A percentile compares a stretch with the other conserved stretches of the same genome.
phyloP scores from a whole-genome alignment of 2,113 vertebrate species.

The Paracanthobrama guichenoti region DNA sequence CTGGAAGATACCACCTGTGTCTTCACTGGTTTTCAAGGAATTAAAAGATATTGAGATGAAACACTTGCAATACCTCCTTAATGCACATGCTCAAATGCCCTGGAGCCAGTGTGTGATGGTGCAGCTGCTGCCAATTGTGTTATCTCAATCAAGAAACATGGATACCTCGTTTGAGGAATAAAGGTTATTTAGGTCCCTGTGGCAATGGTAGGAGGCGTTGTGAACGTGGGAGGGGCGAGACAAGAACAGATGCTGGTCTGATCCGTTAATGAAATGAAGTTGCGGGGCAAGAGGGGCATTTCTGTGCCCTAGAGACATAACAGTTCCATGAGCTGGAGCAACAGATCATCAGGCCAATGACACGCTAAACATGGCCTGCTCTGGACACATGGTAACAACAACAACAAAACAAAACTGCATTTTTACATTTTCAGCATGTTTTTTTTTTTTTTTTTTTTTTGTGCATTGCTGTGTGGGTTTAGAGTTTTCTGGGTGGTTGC shows the following conservation, averaged over 20 bases:
- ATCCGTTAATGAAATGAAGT: slow-evolving; percentile 51
- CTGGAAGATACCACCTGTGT: background rate
- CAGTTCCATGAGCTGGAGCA: background rate
- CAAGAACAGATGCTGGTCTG: slow-evolving; percentile 51
- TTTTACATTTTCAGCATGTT: background rate
- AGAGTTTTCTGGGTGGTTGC: background rate
- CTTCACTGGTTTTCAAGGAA: slow-evolving; percentile 14
- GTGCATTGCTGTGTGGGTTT: background rate
- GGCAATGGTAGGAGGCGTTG: slow-evolving; percentile 27
- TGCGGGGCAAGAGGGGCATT: background rate
- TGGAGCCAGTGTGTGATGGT: background rate
- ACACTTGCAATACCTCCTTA: slow-evolving; percentile 59
- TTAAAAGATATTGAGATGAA: slow-evolving; percentile 48
- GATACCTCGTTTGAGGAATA: slow-evolving; percentile 51
- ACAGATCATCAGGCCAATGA: slow-evolving; percentile 3
- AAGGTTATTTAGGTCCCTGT: slow-evolving; percentile 65
- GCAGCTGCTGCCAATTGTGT: slow-evolving; percentile 62
- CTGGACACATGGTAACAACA: background rate
- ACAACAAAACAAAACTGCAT: background rate
- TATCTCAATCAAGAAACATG: slow-evolving; percentile 59
- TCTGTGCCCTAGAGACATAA: background rate
- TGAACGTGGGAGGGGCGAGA: slow-evolving; percentile 10
- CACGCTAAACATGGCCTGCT: background rate
- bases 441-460: background rate
- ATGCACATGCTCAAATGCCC: background rate